phyloP scores from a whole-genome alignment of 2,797 vertebrate species.

The Melanotaenia trifasciata region DNA sequence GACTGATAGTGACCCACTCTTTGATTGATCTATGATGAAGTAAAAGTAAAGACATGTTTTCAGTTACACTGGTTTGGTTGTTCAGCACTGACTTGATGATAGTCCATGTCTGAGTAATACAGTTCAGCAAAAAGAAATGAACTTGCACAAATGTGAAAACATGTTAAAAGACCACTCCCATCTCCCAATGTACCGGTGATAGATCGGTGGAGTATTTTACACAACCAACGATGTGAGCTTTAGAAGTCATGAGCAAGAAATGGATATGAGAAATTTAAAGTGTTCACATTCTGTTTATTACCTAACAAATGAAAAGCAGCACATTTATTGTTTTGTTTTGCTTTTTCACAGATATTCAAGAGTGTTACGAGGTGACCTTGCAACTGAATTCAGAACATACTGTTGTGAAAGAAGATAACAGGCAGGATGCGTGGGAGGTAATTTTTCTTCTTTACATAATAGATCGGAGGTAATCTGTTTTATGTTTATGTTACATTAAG shows the following conservation, averaged over 20 bases:
- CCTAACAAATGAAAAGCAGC: conserved; percentile 16
- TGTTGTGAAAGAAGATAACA: conserved; percentile 71
- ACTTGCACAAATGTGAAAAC: conserved; percentile 45
- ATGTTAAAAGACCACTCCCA: conserved; percentile 53
- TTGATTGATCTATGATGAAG: conserved; percentile 1
- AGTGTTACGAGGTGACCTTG: conserved; percentile 88
- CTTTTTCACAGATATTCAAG: conserved; percentile 83
- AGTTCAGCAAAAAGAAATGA: conserved; percentile 37
- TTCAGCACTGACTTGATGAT: conserved; percentile 27
- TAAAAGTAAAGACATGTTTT: conserved; percentile 1
- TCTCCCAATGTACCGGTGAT: conserved; percentile 35
- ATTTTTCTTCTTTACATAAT: conserved; percentile 58
- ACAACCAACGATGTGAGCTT: conserved; percentile 6
- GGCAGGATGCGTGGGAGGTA: conserved; percentile 78
- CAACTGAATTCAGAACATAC: conserved; percentile 78
- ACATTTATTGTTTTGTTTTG: conserved; percentile 49
- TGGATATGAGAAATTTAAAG: conserved; percentile 6
- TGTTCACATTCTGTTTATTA: conserved; percentile 19
- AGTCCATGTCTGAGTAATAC: conserved; percentile 53
- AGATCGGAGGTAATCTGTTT: conserved; percentile 45
- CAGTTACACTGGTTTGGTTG: neutral
- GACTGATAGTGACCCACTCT: neutral
- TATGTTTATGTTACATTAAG: conserved; percentile 46
- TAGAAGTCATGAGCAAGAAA: conserved; percentile 15
- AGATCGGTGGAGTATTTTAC: conserved; percentile 34